These are phyloP conservation scores for Lissocephala sabroskyi DNA, from an alignment of 2,888 invertebrate genomes.

Conservation along the genomic window DNA sequence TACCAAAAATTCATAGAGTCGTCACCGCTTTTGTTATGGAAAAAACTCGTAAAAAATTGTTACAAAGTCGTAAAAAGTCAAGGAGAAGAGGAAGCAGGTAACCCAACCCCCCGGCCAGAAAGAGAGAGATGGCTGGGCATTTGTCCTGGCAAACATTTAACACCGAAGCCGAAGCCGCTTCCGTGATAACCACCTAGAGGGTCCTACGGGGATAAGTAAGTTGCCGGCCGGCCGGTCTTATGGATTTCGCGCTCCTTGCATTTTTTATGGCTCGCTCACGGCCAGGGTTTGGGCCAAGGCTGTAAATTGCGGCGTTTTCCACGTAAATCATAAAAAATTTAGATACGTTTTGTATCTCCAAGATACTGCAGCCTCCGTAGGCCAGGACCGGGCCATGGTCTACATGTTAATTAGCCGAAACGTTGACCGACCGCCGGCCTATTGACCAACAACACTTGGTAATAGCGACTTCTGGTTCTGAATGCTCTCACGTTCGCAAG, in stretches of 20 bases:
- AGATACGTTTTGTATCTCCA: slow-evolving; percentile 27
- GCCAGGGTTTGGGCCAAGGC: slow-evolving; percentile 4
- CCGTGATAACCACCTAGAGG: slow-evolving; percentile 47
- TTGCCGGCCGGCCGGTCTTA: slow-evolving; percentile 2
- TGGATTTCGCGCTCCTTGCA: slow-evolving; percentile 32
- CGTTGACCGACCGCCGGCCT: slow-evolving; percentile 2
- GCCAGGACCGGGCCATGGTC: slow-evolving; percentile 3
- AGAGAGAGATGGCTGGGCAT: slow-evolving; percentile 12
- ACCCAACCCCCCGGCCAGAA: too few species aligned
- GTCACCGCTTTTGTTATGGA: slow-evolving; percentile 33
- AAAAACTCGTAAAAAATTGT: slow-evolving; percentile 61
- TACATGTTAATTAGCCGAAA: slow-evolving; percentile 59
- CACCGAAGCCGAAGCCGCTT: slow-evolving; percentile 32
- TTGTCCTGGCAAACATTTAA: slow-evolving; percentile 51
- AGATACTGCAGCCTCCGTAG: slow-evolving; percentile 25
- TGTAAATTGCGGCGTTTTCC: slow-evolving; percentile 52
- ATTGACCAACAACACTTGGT: slow-evolving; percentile 11
- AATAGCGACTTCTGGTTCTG: slow-evolving; percentile 57
- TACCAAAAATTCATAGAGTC: too few species aligned
- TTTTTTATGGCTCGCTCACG: slow-evolving; percentile 46
- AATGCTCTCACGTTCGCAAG: slow-evolving; percentile 62
- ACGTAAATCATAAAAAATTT: slow-evolving; percentile 61
- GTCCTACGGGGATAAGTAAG: neutral
- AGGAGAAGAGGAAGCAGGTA: neutral
- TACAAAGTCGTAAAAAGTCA: slow-evolving; percentile 63